These are phyloP conservation scores for Ametastegia equiseti DNA, from an alignment of 2,888 invertebrate genomes.

Conservation along the genomic window DNA sequence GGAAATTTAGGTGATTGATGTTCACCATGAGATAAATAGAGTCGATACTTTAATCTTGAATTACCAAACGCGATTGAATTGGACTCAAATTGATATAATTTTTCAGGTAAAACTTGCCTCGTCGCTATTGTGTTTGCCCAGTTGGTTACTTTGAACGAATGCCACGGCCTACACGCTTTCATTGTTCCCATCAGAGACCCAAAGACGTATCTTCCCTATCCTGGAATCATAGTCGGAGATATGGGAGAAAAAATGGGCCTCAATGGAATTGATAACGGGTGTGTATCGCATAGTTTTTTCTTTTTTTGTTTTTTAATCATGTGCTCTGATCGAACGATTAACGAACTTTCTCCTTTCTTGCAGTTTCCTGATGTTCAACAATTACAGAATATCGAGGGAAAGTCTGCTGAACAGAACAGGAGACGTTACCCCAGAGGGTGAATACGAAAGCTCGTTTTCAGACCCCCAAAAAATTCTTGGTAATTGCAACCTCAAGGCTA, in stretches of 20 bases:
- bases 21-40: neutral
- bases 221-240: conserved; percentile 92
- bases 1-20: conserved; percentile 82
- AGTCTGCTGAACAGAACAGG: conserved; percentile 92
- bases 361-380: conserved; percentile 91
- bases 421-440: conserved; percentile 91
- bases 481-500: conserved; percentile 58
- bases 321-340: neutral
- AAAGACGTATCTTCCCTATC: conserved; percentile 85
- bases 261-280: conserved; percentile 96
- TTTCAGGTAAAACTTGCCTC: conserved; percentile 87
- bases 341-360: conserved; percentile 61
- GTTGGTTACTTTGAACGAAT: conserved; percentile 86
- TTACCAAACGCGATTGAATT: neutral
- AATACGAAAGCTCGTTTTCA: conserved; percentile 93
- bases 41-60: neutral
- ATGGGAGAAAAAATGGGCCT: conserved; percentile 96
- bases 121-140: conserved; percentile 94
- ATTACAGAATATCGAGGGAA: conserved; percentile 91
- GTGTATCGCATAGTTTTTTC: conserved; percentile 58
- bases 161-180: conserved; percentile 94
- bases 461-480: conserved; percentile 91
- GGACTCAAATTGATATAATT: neutral
- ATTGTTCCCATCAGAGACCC: conserved; percentile 91
- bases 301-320: neutral